Conservation (phyloP, 2,113 vertebrate species). For the Hypocryptadius cinnamomeus region DNA sequence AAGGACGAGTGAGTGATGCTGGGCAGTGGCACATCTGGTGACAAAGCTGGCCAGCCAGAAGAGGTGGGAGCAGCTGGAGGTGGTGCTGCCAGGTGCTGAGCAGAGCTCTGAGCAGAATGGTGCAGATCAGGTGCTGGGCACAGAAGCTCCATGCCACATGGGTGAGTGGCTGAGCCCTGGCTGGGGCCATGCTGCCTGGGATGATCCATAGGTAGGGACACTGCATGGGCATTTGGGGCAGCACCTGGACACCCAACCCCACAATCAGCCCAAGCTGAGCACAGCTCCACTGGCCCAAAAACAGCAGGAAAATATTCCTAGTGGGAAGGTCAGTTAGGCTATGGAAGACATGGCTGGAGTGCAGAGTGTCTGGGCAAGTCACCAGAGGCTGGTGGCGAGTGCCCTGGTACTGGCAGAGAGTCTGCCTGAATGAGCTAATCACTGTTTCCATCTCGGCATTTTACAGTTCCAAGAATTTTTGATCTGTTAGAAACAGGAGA, state of each 20-base stretch:
- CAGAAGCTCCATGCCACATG: not conserved
- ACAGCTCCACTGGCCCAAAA: not conserved
- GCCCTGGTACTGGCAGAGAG: not conserved
- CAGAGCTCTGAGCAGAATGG: not conserved
- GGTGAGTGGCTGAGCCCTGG: not conserved
- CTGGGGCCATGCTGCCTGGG: rapidly evolving
- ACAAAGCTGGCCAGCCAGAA: not conserved
- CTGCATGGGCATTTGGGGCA: not conserved
- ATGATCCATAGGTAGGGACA: rapidly evolving
- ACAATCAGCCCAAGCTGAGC: not conserved
- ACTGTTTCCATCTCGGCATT: not conserved
- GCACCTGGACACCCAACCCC: not conserved
- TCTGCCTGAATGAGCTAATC: not conserved
- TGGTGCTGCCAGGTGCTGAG: not conserved
- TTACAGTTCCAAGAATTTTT: not conserved
- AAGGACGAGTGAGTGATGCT: conserved; percentile 55
- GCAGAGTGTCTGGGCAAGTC: not conserved
- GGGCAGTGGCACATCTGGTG: not conserved
- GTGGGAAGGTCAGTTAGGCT: not conserved
- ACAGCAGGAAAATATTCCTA: not conserved
- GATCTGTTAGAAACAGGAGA: not conserved
- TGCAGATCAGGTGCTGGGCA: not conserved
- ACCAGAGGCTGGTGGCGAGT: not conserved
- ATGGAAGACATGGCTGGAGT: not conserved
- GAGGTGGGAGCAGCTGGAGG: not conserved